These are phyloP conservation scores for Catagonus wagneri DNA, from an alignment of 2,113 vertebrate genomes.

Conservation along the genomic window DNA sequence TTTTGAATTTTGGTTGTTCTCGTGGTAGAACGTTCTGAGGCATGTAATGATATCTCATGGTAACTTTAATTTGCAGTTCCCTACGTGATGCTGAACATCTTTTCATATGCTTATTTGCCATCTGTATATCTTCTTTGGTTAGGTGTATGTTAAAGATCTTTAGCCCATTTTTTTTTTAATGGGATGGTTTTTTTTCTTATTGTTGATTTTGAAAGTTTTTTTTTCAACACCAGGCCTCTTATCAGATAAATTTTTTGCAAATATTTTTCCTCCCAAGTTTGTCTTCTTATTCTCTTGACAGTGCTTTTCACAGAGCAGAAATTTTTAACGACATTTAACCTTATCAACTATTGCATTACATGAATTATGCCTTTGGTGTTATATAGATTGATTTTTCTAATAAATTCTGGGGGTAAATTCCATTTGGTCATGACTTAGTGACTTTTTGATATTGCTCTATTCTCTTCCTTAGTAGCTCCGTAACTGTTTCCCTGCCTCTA, in stretches of 20 bases:
- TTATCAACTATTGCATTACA: not conserved
- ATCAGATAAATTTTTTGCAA: not conserved
- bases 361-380: not conserved
- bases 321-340: not conserved
- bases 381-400: slow-evolving; percentile 13
- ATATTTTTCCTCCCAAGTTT: not conserved
- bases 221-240: not conserved
- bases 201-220: not conserved
- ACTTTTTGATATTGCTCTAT: slow-evolving; percentile 23
- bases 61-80: not conserved
- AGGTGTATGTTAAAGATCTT: not conserved
- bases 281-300: not conserved
- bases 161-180: not conserved
- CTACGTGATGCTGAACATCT: not conserved
- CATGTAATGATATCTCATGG: not conserved
- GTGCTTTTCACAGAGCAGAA: not conserved
- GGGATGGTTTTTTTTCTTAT: not conserved
- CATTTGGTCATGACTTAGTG: slow-evolving; percentile 4
- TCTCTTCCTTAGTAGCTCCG: slow-evolving; percentile 20
- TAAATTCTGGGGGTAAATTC: not conserved
- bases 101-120: not conserved
- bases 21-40: too few relatives aligned
- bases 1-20: slow-evolving; percentile 15
- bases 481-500: not conserved
- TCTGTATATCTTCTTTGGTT: not conserved